Conservation (phyloP, 2,797 vertebrate species). For the Acipenser transmontanus region DNA sequence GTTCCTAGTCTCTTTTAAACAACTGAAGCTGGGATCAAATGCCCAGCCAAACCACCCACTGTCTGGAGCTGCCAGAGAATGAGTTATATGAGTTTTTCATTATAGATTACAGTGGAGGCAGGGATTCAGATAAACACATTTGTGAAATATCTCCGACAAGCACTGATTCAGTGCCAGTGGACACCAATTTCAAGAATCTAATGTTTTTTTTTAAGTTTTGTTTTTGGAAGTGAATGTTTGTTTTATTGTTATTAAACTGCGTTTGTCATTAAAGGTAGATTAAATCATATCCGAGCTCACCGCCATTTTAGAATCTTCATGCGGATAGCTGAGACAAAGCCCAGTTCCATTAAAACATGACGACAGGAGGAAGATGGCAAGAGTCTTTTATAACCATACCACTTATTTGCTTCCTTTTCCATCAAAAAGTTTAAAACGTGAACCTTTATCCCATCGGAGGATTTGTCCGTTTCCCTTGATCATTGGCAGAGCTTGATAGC, state of each 20-base stretch:
- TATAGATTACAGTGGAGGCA: conserved; percentile 26
- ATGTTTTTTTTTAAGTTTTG: neutral
- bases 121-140: conserved; percentile 13
- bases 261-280: conserved; percentile 1
- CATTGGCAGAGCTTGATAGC: too few species aligned
- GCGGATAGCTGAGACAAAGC: too few species aligned
- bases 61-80: conserved; percentile 23
- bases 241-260: neutral
- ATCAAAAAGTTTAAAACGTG: too few species aligned
- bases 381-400: too few species aligned
- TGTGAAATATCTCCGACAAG: conserved; percentile 12
- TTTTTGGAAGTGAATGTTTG: too few species aligned
- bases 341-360: too few species aligned
- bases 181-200: neutral
- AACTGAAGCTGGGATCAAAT: neutral
- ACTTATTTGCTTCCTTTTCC: too few species aligned
- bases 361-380: too few species aligned
- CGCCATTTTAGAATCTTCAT: too few species aligned
- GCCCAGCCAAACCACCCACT: conserved; percentile 4
- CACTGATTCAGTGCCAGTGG: conserved; percentile 3
- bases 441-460: too few species aligned
- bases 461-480: too few species aligned
- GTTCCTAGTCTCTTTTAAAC: neutral
- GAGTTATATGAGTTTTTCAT: conserved; percentile 31
- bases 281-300: neutral